phyloP scores from a whole-genome alignment of 2,888 invertebrate genomes.

The Resseliella maxima region DNA sequence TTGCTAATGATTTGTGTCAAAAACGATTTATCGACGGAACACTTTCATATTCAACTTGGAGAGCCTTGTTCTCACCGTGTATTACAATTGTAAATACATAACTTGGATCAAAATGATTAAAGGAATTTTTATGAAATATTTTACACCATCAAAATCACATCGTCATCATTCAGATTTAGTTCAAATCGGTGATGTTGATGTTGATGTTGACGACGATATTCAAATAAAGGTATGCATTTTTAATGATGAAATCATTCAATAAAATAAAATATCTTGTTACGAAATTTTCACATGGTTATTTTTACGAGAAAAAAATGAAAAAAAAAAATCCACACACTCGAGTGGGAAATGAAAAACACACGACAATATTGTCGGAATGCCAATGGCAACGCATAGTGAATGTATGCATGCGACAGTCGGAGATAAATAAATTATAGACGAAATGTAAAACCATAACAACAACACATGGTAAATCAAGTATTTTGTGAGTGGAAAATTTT shows the following conservation, averaged over 20 bases:
- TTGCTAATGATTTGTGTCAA: too few species aligned
- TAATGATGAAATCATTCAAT: neutral
- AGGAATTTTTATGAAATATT: constrained; percentile 49
- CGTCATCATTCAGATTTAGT: constrained; percentile 15
- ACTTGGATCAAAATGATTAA: neutral
- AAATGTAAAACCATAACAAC: neutral
- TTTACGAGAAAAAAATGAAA: too few species aligned
- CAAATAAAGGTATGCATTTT: constrained; percentile 17
- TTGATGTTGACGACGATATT: neutral
- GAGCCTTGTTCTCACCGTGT: neutral
- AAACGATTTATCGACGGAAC: too few species aligned
- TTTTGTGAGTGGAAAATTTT: neutral
- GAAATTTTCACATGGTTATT: neutral
- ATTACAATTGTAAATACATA: neutral
- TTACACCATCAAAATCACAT: constrained; percentile 43
- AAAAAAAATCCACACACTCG: too few species aligned
- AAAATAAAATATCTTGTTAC: neutral
- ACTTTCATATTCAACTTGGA: too few species aligned
- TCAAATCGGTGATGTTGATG: neutral
- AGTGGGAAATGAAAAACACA: too few species aligned
- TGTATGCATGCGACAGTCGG: too few species aligned
- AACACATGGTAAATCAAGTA: too few species aligned
- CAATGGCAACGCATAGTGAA: too few species aligned
- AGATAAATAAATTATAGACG: too few species aligned
- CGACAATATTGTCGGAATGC: too few species aligned